A percentile compares a stretch with the other conserved stretches of the same genome.
Conservation (phyloP, 2,888 invertebrate species). For the Adela reaumurella region DNA sequence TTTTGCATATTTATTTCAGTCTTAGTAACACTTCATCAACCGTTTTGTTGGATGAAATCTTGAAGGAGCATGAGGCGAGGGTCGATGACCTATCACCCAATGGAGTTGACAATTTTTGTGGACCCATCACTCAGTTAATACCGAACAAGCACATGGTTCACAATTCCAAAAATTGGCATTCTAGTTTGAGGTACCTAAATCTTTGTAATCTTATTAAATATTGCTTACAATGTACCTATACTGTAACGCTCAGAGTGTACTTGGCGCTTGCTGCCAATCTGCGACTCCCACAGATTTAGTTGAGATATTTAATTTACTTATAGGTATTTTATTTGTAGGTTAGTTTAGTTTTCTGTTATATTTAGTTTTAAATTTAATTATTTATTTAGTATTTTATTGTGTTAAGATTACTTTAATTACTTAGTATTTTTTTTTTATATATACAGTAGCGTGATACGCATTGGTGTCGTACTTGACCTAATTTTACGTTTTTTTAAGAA, state of each 20-base stretch:
- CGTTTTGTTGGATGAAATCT: conserved; percentile 23
- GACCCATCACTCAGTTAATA: conserved; percentile 18
- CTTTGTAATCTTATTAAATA: conserved; percentile 1
- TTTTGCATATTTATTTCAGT: conserved; percentile 22
- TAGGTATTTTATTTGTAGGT: no score
- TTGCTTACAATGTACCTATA: no score
- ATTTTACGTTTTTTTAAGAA: conserved; percentile 20
- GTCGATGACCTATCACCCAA: conserved; percentile 13
- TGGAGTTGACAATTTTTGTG: conserved; percentile 18
- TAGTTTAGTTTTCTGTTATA: no score
- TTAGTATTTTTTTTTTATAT: conserved; percentile 17
- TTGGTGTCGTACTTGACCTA: no score
- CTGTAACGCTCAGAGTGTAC: no score
- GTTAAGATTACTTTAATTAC: conserved; percentile 9
- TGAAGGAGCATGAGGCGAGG: conserved; percentile 20
- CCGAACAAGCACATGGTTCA: conserved; percentile 19
- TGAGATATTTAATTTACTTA: no score
- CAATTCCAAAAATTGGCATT: conserved; percentile 27
- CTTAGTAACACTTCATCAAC: conserved; percentile 26
- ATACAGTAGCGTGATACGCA: no score
- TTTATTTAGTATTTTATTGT: conserved; percentile 22
- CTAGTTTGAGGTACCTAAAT: conserved; percentile 25
- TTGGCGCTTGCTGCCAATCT: no score
- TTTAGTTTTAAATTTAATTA: conserved; percentile 27
- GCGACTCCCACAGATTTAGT: no score